Percentiles rank a stretch among this genome's conserved stretches.
Evolutionary conservation across 2,113 vertebrate genomes (phyloP).

Genomic region (Gallinago media): DNA sequence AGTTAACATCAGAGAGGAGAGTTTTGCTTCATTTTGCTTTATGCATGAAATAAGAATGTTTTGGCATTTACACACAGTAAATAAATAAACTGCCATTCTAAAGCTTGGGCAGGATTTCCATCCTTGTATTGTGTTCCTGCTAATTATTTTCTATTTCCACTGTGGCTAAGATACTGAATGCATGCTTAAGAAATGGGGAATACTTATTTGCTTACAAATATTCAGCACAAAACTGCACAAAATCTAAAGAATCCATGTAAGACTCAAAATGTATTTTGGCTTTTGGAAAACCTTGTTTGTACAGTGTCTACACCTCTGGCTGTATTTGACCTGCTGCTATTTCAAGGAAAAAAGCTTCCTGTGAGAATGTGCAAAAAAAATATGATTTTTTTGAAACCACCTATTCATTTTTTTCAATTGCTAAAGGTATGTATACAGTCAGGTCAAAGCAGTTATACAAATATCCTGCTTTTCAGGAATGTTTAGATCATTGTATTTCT

Average conservation of each 20-base stretch:
- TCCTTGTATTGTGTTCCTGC: neutral
- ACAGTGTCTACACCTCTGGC: neutral
- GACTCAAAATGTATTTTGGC: neutral
- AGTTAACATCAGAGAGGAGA: neutral
- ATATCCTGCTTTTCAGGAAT: neutral
- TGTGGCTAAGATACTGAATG: neutral
- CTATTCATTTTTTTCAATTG: neutral
- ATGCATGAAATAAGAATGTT: neutral
- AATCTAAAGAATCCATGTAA: neutral
- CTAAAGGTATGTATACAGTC: neutral
- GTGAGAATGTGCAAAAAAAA: slow-evolving; percentile 2
- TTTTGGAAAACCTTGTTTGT: slow-evolving; percentile 9
- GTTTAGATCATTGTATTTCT: neutral
- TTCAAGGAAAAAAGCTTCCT: neutral
- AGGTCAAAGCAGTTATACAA: neutral
- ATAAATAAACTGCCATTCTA: neutral
- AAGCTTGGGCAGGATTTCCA: neutral
- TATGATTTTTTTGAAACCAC: neutral
- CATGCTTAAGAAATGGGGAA: neutral
- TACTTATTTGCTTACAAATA: neutral
- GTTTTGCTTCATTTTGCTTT: neutral
- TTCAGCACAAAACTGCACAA: neutral
- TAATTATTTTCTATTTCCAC: neutral
- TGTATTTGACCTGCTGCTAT: neutral
- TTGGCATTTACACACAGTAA: neutral